Base-by-base conservation (phyloP, 2,113 vertebrate species). In the Istiophorus platypterus region DNA sequence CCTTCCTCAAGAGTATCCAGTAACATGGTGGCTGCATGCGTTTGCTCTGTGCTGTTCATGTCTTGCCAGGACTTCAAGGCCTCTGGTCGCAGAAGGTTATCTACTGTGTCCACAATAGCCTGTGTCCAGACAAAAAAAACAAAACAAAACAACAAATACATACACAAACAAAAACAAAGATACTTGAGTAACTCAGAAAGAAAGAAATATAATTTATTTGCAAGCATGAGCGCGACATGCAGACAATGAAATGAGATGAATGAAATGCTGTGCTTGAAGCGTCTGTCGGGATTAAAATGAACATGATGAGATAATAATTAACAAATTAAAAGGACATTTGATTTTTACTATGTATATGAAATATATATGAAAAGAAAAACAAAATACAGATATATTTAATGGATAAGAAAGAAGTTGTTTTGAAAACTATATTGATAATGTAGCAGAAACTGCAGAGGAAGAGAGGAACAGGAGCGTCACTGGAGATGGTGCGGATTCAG, bases 91-190 rank as follows among this genome's bases (percentile, higher is more conserved):
- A 99, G 95, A 58, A 99, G 97, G 93, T 99, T 99, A 95, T 99
- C 97, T 73, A 99, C 98, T 0, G 98, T 99, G 94, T 99, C 98
- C 89, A 99, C 98, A 82, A 99, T 99, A 81, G 98, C 98, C 98
- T 99, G 94, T 31, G 88, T 94, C 85, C 74, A 85, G 54, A 80
- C 3, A 56, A 71, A 26, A 78, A 27, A 70, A n/a, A n/a, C n/a
- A 17, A 61, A 51, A 66, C 8, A 34, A 34, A 34, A 1, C 51
- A 56, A 86, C 7, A 76, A 26, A 56, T 1, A 72, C 6, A 67
- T 27, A 74, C 34, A 71, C 6, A 62, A 41, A 67, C 6, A 74
- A 20, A 71, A 76, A 49, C 8, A 74, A 62, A 73, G 39, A 7
- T 10, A 65, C 39, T 49, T 79, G 66, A 76, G 63, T 45, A 13